Percentiles rank a stretch among this genome's conserved stretches.
Conservation (phyloP, 1,140 invertebrate species). For the Diabrotica undecimpunctata region DNA sequence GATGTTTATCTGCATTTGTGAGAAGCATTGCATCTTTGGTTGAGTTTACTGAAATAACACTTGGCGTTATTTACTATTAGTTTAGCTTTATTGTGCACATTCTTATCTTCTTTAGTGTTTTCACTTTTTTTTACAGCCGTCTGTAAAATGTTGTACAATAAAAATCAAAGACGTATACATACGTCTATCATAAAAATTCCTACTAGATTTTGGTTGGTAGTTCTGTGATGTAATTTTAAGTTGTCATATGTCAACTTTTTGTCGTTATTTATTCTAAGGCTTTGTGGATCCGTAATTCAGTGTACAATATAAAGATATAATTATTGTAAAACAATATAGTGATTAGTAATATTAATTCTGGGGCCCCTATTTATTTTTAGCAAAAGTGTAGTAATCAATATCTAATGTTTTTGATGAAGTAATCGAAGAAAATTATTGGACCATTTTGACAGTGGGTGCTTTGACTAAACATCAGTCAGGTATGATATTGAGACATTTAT, state of each 20-base stretch:
- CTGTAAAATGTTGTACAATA: too few relatives aligned
- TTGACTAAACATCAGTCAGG: conserved; percentile 27
- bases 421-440: background rate
- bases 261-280: conserved; percentile 10
- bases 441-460: conserved; percentile 20
- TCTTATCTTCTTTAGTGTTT: too few relatives aligned
- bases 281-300: background rate
- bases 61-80: too few relatives aligned
- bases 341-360: background rate
- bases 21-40: too few relatives aligned
- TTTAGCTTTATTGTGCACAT: too few relatives aligned
- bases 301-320: background rate
- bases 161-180: too few relatives aligned
- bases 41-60: too few relatives aligned
- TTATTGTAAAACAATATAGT: background rate
- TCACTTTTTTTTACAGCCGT: too few relatives aligned
- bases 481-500: background rate
- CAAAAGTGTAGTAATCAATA: background rate
- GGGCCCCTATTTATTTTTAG: background rate
- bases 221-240: background rate
- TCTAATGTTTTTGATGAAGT: background rate
- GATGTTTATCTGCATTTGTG: too few relatives aligned
- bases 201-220: background rate
- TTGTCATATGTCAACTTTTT: conserved; percentile 1
- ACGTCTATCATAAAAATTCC: too few relatives aligned